Percentiles rank a stretch among this genome's conserved stretches.
These are phyloP conservation scores for Antheraea mylitta DNA, from an alignment of 1,140 invertebrate species.

Conservation along the genomic window DNA sequence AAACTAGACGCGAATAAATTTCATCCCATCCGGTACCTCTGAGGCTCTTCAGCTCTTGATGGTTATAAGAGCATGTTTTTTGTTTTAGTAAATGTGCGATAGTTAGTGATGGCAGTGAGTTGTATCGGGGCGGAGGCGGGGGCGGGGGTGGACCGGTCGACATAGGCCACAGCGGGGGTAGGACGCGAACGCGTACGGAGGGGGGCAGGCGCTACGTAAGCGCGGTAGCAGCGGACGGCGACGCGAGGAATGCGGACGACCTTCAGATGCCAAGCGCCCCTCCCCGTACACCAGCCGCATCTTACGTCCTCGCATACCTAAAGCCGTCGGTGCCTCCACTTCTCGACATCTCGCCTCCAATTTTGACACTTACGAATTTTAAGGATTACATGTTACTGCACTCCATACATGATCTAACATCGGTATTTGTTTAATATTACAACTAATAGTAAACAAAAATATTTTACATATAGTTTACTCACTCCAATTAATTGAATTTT, in stretches of 20 bases:
- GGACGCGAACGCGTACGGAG: constrained; percentile 28
- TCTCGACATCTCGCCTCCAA: constrained; percentile 70
- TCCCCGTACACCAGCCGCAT: constrained; percentile 68
- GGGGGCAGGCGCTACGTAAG: constrained; percentile 71
- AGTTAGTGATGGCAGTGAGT: constrained; percentile 69
- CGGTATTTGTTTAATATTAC: not conserved
- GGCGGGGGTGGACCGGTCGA: constrained; percentile 59
- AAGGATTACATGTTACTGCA: constrained; percentile 1
- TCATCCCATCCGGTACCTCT: constrained; percentile 74
- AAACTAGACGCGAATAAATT: constrained; percentile 75
- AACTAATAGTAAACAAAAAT: not conserved
- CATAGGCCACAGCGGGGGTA: constrained; percentile 29
- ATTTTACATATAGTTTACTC: no score
- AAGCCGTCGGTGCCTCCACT: constrained; percentile 67
- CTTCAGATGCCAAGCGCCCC: constrained; percentile 76
- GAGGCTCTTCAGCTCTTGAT: constrained; percentile 69
- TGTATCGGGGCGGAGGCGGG: constrained; percentile 52
- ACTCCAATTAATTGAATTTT: no score
- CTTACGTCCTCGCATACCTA: constrained; percentile 75
- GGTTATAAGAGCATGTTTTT: constrained; percentile 75
- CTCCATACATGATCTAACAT: not conserved
- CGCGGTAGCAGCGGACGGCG: constrained; percentile 75
- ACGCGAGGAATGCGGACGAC: constrained; percentile 76
- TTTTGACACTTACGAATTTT: constrained; percentile 57
- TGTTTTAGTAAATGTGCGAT: constrained; percentile 75